phyloP scores from a whole-genome alignment of 1,140 invertebrate genomes.

The Phthorimaea operculella region DNA sequence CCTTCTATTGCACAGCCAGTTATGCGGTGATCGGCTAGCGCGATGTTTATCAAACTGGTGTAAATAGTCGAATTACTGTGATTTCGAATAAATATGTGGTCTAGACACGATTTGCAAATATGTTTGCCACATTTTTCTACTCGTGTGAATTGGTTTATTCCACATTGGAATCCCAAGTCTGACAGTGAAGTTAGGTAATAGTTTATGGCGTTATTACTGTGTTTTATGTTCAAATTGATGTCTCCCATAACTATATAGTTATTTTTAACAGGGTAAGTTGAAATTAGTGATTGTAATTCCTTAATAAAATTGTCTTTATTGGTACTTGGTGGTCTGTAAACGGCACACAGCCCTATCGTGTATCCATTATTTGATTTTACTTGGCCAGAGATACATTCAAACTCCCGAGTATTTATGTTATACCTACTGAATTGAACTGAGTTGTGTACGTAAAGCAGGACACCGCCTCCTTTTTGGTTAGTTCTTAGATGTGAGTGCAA shows the following conservation, averaged over 20 bases:
- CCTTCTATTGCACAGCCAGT: slow-evolving; percentile 1
- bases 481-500: not conserved
- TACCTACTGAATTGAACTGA: not conserved
- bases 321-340: slow-evolving; percentile 6
- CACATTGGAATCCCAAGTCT: not conserved
- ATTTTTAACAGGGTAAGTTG: not conserved
- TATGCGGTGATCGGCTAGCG: slow-evolving; percentile 8
- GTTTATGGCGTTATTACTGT: not conserved
- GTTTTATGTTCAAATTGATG: slow-evolving; percentile 5
- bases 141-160: slow-evolving; percentile 6
- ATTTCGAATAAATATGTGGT: slow-evolving; percentile 8
- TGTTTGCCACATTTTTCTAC: not conserved
- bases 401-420: not conserved
- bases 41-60: slow-evolving; percentile 1
- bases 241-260: slow-evolving; percentile 3
- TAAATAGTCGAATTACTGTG: not conserved
- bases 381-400: slow-evolving; percentile 3
- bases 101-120: slow-evolving; percentile 7
- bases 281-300: not conserved
- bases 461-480: not conserved
- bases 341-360: not conserved
- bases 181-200: not conserved
- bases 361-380: not conserved
- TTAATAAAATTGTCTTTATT: slow-evolving; percentile 2
- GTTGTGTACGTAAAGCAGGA: slow-evolving; percentile 6